Conservation (phyloP, 2,888 invertebrate species). For the Parthenolecanium corni region DNA sequence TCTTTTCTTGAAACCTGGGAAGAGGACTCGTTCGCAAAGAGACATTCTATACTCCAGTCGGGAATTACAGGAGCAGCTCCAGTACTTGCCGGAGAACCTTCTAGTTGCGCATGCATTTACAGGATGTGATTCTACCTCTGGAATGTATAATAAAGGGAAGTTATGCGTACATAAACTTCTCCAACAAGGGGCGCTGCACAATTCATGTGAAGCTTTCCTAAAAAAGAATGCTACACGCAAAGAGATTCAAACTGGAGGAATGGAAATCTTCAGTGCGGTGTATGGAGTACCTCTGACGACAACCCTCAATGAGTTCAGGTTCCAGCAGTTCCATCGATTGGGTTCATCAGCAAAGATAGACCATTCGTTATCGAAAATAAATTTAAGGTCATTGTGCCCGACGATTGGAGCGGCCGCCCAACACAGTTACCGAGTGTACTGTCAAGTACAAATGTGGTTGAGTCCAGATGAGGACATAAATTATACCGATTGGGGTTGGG, state of each 20-base stretch:
- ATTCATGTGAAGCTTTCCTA: no score
- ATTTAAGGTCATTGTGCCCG: background rate
- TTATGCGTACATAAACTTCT: background rate
- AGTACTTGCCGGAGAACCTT: no score
- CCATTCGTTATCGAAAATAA: background rate
- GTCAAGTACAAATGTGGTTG: background rate
- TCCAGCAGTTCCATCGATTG: background rate
- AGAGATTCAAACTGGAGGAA: background rate
- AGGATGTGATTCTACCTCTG: background rate
- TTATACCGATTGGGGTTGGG: background rate
- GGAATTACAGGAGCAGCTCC: no score
- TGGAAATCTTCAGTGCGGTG: background rate
- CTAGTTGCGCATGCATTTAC: background rate
- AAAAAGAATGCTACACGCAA: background rate
- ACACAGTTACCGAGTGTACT: background rate
- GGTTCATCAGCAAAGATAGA: background rate
- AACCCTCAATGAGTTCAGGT: background rate
- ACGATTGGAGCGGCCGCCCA: background rate
- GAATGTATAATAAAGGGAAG: background rate
- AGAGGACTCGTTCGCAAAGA: no score
- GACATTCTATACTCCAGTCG: no score
- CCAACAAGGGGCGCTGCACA: background rate
- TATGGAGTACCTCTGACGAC: background rate
- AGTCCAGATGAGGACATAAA: background rate
- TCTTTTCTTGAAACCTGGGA: constrained; percentile 29